Conservation (phyloP, 2,888 invertebrate genomes). For the Polietes domitor region DNA sequence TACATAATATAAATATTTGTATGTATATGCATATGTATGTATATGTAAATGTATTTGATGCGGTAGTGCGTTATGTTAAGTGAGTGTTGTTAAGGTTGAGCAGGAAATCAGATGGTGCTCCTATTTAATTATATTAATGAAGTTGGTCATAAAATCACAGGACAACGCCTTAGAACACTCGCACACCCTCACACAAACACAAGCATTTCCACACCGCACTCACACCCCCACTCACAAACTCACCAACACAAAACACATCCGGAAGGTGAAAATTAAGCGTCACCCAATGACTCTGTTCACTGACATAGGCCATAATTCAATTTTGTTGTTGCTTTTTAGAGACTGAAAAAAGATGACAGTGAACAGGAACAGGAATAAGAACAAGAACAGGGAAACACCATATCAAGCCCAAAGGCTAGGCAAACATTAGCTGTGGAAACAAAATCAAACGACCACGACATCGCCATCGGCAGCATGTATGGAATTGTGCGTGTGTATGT, state of each 20-base stretch:
- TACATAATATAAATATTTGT: neutral
- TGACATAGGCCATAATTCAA: slow-evolving; percentile 52
- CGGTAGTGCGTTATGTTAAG: neutral
- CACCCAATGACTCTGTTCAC: slow-evolving; percentile 8
- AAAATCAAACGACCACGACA: slow-evolving; percentile 1
- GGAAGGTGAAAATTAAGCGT: slow-evolving; percentile 5
- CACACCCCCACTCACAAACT: neutral
- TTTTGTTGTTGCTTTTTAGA: slow-evolving; percentile 23
- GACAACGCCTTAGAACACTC: slow-evolving; percentile 64
- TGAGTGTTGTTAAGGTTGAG: neutral
- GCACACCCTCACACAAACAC: neutral
- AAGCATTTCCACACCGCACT: neutral
- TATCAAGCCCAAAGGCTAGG: slow-evolving; percentile 4
- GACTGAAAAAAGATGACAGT: neutral
- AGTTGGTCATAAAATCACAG: slow-evolving; percentile 77
- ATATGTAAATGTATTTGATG: neutral
- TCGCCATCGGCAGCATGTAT: neutral
- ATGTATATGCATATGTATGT: neutral
- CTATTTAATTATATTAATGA: slow-evolving; percentile 77
- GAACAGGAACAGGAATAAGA: neutral
- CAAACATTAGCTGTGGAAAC: slow-evolving; percentile 26
- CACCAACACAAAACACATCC: neutral
- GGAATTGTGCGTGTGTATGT: neutral
- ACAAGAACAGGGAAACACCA: neutral
- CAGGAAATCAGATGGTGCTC: slow-evolving; percentile 69